Conservation (phyloP, 2,888 invertebrate species). For the Clivina fossor region DNA sequence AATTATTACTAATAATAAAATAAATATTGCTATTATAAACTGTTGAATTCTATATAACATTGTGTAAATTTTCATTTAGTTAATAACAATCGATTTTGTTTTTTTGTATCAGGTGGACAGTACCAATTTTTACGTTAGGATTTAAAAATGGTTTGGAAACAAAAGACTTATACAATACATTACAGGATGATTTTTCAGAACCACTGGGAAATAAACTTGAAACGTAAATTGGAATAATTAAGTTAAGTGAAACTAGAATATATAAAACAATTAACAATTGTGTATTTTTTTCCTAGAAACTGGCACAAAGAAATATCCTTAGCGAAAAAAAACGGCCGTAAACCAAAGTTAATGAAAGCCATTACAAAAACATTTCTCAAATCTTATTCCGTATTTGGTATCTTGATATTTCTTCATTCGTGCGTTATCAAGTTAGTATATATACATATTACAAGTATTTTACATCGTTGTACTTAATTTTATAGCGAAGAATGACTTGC, state of each 20-base stretch:
- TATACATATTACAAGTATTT: constrained; percentile 13
- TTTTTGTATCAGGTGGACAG: constrained; percentile 73
- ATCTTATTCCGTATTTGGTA: constrained; percentile 62
- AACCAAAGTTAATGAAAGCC: constrained; percentile 63
- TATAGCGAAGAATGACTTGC: too few relatives aligned
- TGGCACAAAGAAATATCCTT: constrained; percentile 63
- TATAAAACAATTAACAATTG: background rate
- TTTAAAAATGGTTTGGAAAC: constrained; percentile 63
- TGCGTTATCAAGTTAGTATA: constrained; percentile 60
- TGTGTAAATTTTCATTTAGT: too few relatives aligned
- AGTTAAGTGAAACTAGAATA: background rate
- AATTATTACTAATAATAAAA: too few relatives aligned
- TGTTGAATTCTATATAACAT: too few relatives aligned
- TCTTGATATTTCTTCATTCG: constrained; percentile 60
- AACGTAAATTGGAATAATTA: constrained; percentile 49
- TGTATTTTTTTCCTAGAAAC: constrained; percentile 49
- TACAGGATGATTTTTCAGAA: constrained; percentile 64
- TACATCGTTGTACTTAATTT: constrained; percentile 7
- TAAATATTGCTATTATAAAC: too few relatives aligned
- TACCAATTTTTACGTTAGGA: constrained; percentile 65
- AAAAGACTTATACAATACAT: constrained; percentile 67
- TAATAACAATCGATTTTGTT: too few relatives aligned
- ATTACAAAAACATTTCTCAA: constrained; percentile 63
- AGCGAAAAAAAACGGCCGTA: constrained; percentile 55
- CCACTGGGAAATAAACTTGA: constrained; percentile 67